Evolutionary conservation across 2,888 invertebrate species (phyloP).

Genomic region (Notocelia uddmanniana): DNA sequence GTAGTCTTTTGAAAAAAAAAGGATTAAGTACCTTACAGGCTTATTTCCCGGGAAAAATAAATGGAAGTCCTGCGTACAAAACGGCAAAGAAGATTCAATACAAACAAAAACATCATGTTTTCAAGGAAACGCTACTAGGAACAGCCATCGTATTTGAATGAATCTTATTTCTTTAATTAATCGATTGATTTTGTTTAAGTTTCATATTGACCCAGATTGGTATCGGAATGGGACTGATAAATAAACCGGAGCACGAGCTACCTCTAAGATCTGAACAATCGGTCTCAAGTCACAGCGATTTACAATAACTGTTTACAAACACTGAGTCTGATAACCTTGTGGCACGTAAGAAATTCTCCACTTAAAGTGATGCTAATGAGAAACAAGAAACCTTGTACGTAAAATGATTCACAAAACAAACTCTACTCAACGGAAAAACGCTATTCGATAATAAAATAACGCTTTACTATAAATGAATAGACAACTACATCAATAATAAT

Average conservation of each 20-base stretch:
- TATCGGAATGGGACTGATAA: constrained; percentile 40
- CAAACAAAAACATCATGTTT: constrained; percentile 6
- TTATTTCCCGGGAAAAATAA: neutral
- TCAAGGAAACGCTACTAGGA: neutral
- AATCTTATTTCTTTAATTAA: constrained; percentile 41
- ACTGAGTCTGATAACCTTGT: constrained; percentile 47
- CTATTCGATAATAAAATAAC: constrained; percentile 14
- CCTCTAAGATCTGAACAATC: constrained; percentile 40
- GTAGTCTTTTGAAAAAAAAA: neutral
- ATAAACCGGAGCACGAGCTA: constrained; percentile 40
- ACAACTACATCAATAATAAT: constrained; percentile 13
- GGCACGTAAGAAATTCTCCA: constrained; percentile 15
- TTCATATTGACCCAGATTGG: constrained; percentile 43
- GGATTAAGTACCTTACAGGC: neutral
- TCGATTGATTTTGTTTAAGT: constrained; percentile 28
- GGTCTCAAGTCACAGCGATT: constrained; percentile 33
- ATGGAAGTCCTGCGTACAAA: constrained; percentile 1
- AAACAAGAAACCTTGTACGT: constrained; percentile 16
- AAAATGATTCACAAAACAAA: neutral
- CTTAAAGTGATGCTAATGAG: constrained; percentile 18
- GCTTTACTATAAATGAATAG: constrained; percentile 18
- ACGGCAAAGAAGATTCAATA: constrained; percentile 11
- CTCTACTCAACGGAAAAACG: neutral
- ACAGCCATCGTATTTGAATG: neutral
- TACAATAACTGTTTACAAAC: constrained; percentile 47